A percentile compares a stretch with the other conserved stretches of the same genome.
phyloP scores from a whole-genome alignment of 1,140 invertebrate species.

The Philopotamus ludificatus region DNA sequence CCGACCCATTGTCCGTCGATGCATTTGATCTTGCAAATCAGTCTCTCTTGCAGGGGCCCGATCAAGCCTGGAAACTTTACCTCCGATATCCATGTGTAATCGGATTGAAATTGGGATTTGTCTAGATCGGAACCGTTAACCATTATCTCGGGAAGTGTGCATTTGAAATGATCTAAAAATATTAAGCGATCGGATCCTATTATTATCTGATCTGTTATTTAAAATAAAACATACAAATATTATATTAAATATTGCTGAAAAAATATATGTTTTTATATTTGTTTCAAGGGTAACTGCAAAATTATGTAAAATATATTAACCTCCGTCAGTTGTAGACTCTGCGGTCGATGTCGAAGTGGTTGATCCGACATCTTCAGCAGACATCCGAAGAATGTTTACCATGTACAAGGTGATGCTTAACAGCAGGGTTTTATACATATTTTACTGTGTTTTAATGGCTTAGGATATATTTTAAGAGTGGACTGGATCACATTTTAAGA shows the following conservation, averaged over 20 bases:
- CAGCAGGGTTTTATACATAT: background rate
- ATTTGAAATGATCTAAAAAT: conserved; percentile 44
- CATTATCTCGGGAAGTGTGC: conserved; percentile 51
- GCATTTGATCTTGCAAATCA: conserved; percentile 79
- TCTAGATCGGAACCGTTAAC: conserved; percentile 50
- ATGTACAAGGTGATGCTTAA: background rate
- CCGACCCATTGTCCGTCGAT: conserved; percentile 78
- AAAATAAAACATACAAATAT: too few relatives aligned
- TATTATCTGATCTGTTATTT: too few relatives aligned
- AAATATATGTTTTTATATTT: background rate
- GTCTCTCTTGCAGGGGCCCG: conserved; percentile 63
- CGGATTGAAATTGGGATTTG: conserved; percentile 49
- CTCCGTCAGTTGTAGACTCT: conserved; percentile 12
- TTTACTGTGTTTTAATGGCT: background rate
- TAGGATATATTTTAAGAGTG: background rate
- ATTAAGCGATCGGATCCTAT: too few relatives aligned
- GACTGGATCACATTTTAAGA: background rate
- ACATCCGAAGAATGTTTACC: conserved; percentile 7
- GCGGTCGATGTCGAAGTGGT: background rate
- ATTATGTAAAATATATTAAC: background rate
- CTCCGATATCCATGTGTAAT: conserved; percentile 54
- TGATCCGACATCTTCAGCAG: background rate
- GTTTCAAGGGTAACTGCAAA: background rate
- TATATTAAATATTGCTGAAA: background rate
- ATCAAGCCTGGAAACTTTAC: conserved; percentile 68